phyloP scores from a whole-genome alignment of 2,113 vertebrate species.

The Tretioscincus oriximinensis region DNA sequence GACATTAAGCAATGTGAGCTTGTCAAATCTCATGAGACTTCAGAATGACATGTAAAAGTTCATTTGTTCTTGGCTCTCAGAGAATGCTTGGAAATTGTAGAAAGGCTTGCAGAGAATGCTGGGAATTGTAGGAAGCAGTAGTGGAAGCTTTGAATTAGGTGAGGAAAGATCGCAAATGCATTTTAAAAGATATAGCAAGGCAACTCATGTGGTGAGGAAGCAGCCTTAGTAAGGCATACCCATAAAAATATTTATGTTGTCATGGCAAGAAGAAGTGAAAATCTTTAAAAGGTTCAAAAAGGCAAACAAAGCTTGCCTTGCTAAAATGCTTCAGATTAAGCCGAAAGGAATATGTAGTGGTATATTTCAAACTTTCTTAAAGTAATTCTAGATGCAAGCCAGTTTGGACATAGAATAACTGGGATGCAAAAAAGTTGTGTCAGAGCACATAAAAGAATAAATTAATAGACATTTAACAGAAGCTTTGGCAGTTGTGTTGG shows the following conservation, averaged over 20 bases:
- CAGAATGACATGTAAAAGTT: too few species aligned
- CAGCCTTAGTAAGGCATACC: neutral
- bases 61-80: too few species aligned
- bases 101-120: too few species aligned
- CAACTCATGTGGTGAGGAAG: too few species aligned
- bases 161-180: too few species aligned
- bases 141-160: too few species aligned
- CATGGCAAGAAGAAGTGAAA: neutral
- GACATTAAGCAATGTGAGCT: too few species aligned
- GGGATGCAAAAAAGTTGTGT: neutral
- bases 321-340: neutral
- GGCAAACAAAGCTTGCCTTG: neutral
- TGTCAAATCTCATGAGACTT: too few species aligned
- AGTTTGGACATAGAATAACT: neutral
- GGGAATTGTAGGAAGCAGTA: too few species aligned
- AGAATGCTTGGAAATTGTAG: too few species aligned
- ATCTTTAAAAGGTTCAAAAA: neutral
- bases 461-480: neutral
- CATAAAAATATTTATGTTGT: neutral
- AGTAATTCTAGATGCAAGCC: neutral
- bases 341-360: neutral
- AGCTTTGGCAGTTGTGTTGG: neutral
- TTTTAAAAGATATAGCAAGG: too few species aligned
- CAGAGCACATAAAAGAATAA: neutral
- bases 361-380: constrained; percentile 9